Conservation (phyloP, 2,888 invertebrate genomes). For the Cantharis nigra region DNA sequence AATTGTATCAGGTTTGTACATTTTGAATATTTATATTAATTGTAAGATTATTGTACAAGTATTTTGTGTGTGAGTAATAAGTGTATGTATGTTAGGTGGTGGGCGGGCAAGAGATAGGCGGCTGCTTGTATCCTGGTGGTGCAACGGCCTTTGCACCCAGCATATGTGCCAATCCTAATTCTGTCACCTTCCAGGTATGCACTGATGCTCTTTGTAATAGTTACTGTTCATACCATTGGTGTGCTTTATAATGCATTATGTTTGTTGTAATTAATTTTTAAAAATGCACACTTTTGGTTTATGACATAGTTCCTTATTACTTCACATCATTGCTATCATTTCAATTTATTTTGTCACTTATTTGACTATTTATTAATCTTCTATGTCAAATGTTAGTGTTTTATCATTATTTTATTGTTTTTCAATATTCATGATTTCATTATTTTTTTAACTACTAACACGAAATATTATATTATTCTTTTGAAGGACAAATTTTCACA, state of each 20-base stretch:
- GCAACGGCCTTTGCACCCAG: conserved; percentile 62
- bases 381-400: not conserved
- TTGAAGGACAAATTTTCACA: not conserved
- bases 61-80: not conserved
- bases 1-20: conserved; percentile 65
- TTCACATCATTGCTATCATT: not conserved
- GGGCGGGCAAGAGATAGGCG: conserved; percentile 55
- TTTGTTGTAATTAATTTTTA: not conserved
- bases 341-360: not conserved
- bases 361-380: not conserved
- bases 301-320: not conserved
- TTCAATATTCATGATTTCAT: not conserved
- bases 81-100: conserved; percentile 58
- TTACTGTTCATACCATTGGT: not conserved
- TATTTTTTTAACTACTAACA: not conserved
- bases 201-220: not conserved
- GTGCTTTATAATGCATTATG: not conserved
- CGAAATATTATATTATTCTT: not conserved
- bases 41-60: not conserved
- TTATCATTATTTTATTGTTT: not conserved
- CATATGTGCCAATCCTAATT: conserved; percentile 56
- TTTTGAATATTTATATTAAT: not conserved
- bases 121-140: conserved; percentile 57
- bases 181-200: conserved; percentile 57
- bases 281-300: not conserved